Base-by-base conservation (phyloP, 2,888 invertebrate species). In the Scaptomyza parva region DNA sequence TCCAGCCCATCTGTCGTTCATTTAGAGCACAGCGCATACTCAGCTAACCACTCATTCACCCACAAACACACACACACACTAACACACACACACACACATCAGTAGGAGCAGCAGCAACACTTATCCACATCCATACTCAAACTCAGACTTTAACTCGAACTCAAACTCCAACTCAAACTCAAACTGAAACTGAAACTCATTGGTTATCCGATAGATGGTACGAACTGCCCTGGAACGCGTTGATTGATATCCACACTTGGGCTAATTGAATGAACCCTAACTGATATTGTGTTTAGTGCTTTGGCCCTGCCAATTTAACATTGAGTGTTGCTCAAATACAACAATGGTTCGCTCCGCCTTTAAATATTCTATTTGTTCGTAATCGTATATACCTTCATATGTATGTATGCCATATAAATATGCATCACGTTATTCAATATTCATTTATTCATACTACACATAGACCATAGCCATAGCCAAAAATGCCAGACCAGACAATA, bases 191-290 rank as follows among this genome's bases (percentile, higher is more conserved):
- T 9, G 30, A 26, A n/a, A n/a, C 33, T 17, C 63, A 53, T 58
- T 66, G 60, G 52, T 71, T 71, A 57, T 57, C 14, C 55, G 24
- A 37, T 40, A 20, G 40, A 40, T 55, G 35, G 28, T 14, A 7
- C 22, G 45, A 17, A 17, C n/a, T n/a, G n/a, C 43, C 11, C 35
- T 57, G 43, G 47, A 48, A 33, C 41, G 61, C 65, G 44, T 67
- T 81, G 81, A 84, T 86, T 80, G 81, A 84, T 81, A 77, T 86
- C 62, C 87, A 67, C 71, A 75, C 69, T 77, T 59, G 63, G 75
- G 81, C 81, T 86, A 84, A 81, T 81, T 86, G 85, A 84, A 73
- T 79, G 66, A 75, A 66, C 63, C 57, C 47, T 39, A 35, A 30
- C 60, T 9, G 57, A 61, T 66, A 52, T 57, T 51, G 60, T 50